Evolutionary conservation across 2,797 vertebrate genomes (phyloP).

Genomic region (Luscinia megarhynchos): DNA sequence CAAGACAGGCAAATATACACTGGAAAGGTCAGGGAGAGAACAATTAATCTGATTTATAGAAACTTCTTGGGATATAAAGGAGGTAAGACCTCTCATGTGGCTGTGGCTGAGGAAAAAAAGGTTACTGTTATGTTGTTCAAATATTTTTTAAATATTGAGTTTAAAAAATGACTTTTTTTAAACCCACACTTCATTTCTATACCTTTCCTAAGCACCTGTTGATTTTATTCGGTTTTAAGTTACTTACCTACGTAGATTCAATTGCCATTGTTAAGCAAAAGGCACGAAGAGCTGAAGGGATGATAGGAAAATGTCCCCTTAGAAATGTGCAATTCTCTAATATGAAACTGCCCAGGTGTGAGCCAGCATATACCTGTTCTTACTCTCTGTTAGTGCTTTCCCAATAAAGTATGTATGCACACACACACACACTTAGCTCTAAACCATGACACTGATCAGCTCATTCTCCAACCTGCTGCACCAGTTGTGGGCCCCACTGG

Average conservation of each 20-base stretch:
- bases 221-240: background rate
- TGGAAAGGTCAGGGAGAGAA: background rate
- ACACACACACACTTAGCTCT: background rate
- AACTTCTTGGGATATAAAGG: background rate
- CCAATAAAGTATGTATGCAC: accelerated
- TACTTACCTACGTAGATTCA: background rate
- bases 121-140: background rate
- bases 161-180: background rate
- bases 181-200: background rate
- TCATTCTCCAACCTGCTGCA: background rate
- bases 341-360: background rate
- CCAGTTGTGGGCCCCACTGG: background rate
- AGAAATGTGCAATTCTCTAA: background rate
- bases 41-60: background rate
- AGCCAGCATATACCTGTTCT: background rate
- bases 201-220: background rate
- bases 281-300: background rate
- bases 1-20: background rate
- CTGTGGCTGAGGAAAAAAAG: background rate
- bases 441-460: background rate
- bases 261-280: background rate
- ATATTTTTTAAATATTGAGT: background rate
- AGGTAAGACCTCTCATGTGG: background rate
- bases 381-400: background rate
- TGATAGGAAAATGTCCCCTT: background rate